Conservation (phyloP, 2,888 invertebrate genomes). For the Dexiosoma caninum region DNA sequence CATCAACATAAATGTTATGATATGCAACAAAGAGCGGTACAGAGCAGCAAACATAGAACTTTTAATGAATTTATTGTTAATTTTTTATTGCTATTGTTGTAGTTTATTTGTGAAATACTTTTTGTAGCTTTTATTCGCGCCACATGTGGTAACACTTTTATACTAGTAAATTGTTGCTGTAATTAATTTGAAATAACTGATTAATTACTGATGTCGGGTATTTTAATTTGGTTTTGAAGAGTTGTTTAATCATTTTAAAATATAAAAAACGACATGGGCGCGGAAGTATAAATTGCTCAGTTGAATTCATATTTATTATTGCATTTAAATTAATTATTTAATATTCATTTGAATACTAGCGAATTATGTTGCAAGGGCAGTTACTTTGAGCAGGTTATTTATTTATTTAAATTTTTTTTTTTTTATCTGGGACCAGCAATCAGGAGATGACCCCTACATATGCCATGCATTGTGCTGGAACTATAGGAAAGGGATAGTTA, state of each 20-base stretch:
- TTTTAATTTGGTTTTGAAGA: neutral
- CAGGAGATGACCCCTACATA: too few relatives aligned
- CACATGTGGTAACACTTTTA: constrained; percentile 17
- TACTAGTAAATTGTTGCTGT: neutral
- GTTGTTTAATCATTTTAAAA: neutral
- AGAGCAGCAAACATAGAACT: neutral
- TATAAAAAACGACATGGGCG: neutral
- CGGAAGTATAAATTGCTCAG: neutral
- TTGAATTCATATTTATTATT: neutral
- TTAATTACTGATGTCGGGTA: neutral
- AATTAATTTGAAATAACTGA: constrained; percentile 7
- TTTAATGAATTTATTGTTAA: constrained; percentile 32
- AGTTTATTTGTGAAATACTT: neutral
- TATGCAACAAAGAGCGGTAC: constrained; percentile 6
- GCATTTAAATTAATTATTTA: neutral
- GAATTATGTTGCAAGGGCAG: too few relatives aligned
- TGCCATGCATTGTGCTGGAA: too few relatives aligned
- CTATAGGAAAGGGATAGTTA: too few relatives aligned
- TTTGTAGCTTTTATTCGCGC: neutral
- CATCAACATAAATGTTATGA: constrained; percentile 31
- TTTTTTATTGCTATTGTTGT: neutral
- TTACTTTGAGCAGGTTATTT: too few relatives aligned
- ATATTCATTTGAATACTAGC: too few relatives aligned
- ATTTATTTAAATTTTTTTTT: too few relatives aligned
- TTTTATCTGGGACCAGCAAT: too few relatives aligned